phyloP scores from a whole-genome alignment of 2,797 vertebrate genomes.

The Falco concolor region DNA sequence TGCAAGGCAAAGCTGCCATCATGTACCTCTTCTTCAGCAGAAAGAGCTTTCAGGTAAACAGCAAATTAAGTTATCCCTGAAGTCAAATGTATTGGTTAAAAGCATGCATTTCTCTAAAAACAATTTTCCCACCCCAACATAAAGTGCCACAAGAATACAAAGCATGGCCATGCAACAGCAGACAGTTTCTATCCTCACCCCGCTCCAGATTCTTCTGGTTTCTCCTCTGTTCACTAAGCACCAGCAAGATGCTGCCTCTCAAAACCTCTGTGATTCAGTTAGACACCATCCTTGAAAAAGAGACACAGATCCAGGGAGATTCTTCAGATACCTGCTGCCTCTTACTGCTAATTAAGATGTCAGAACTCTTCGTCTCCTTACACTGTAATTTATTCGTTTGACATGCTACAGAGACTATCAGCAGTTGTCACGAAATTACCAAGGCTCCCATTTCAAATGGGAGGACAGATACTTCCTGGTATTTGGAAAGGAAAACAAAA shows the following conservation, averaged over 20 bases:
- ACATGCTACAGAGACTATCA: conserved; percentile 1
- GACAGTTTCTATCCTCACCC: background rate
- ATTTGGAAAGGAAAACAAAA: background rate
- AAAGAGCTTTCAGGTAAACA: background rate
- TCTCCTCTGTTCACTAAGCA: background rate
- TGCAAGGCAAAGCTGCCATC: background rate
- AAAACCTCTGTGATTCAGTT: background rate
- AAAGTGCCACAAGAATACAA: background rate
- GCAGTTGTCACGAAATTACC: conserved; percentile 23
- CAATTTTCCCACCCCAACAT: background rate
- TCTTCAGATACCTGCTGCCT: conserved; percentile 18
- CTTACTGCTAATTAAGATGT: conserved; percentile 32
- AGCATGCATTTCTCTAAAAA: background rate
- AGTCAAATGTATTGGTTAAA: background rate
- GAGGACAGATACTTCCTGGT: background rate
- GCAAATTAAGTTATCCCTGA: background rate
- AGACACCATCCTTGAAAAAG: background rate
- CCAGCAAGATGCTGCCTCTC: background rate
- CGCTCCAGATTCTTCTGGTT: background rate
- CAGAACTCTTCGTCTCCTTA: conserved; percentile 10
- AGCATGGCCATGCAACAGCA: background rate
- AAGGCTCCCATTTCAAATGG: conserved; percentile 14
- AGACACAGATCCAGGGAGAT: background rate
- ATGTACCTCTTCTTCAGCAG: background rate
- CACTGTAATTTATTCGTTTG: conserved; percentile 35